Percentiles rank a stretch among this genome's conserved stretches.
phyloP scores from a whole-genome alignment of 2,113 vertebrate species.

The Dicentrarchus labrax region DNA sequence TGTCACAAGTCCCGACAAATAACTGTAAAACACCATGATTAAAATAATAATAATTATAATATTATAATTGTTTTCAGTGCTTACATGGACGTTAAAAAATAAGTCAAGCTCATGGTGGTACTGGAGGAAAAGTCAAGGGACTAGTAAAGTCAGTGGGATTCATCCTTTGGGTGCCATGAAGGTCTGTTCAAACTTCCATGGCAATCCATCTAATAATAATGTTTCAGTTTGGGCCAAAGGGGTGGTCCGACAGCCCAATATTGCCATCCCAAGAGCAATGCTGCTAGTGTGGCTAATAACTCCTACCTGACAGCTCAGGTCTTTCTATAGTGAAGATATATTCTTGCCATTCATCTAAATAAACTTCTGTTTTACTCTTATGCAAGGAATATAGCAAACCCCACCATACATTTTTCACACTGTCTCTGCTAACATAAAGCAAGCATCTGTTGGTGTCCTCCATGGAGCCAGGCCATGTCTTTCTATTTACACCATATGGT shows the following conservation, averaged over 20 bases:
- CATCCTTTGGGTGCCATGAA: background rate
- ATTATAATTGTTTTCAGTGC: no score
- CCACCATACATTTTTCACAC: background rate
- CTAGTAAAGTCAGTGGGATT: background rate
- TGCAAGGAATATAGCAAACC: background rate
- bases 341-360: conserved; percentile 14
- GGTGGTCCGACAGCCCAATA: background rate
- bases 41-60: no score
- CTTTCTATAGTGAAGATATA: background rate
- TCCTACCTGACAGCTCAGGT: background rate
- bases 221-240: background rate
- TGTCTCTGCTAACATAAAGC: conserved; percentile 26
- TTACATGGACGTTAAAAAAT: background rate
- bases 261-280: background rate
- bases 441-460: conserved; percentile 50
- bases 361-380: conserved; percentile 13
- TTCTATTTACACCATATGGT: conserved; percentile 48
- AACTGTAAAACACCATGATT: no score
- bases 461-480: background rate
- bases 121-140: background rate
- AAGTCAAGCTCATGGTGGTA: background rate
- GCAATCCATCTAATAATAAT: background rate
- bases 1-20: no score
- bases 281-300: background rate
- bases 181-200: background rate